Base-by-base conservation (phyloP, 2,113 vertebrate genomes). In the Sinocyclocheilus grahami region DNA sequence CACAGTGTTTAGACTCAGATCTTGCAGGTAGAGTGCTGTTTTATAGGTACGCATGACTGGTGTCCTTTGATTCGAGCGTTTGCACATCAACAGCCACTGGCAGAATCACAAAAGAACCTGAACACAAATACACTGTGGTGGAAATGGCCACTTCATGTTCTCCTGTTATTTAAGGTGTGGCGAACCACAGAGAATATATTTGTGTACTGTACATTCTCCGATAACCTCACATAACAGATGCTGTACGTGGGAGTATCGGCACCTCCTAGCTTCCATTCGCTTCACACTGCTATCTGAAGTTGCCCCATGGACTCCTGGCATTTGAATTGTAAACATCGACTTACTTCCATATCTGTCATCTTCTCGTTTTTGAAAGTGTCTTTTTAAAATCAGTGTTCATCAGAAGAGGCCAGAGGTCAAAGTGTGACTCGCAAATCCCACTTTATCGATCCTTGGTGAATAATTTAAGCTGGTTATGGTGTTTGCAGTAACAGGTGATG, bases 391-490 rank as follows among this genome's bases (percentile, higher is more conserved):
- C 91, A 4, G 91, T 93, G 85, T 86, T 89, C 91, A 93, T 93
- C 91, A 93, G 86, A 77, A 14, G 74, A 67, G 88, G 88, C 85
- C 88, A 88, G 87, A 85, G 91, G 92, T 92, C 91, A 90, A 83
- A 90, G 85, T 90, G 91, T 86, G 91, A 84, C 86, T 88, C 86
- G 88, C 90, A 87, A 90, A 88, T 89, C 89, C 88, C 84, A 83
- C 88, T 33, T 65, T 83, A 94, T 94, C 86, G 92, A 94, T 94
- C 88, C 46, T 82, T 77, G 86, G 53, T 90, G 88, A 85, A 90
- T 91, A 80, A 92, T 93, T 93, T 92, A 92, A 93, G 89, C 89
- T 76, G 85, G 87, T 77, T 89, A 88, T 90, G 90, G 87, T 89
- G 89, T 92, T 89, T 91, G 93, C 88, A 85, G 90, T 94, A 91